A percentile compares a stretch with the other conserved stretches of the same genome.
phyloP scores from a whole-genome alignment of 2,113 vertebrate species.

The Lepidothrix coronata region DNA sequence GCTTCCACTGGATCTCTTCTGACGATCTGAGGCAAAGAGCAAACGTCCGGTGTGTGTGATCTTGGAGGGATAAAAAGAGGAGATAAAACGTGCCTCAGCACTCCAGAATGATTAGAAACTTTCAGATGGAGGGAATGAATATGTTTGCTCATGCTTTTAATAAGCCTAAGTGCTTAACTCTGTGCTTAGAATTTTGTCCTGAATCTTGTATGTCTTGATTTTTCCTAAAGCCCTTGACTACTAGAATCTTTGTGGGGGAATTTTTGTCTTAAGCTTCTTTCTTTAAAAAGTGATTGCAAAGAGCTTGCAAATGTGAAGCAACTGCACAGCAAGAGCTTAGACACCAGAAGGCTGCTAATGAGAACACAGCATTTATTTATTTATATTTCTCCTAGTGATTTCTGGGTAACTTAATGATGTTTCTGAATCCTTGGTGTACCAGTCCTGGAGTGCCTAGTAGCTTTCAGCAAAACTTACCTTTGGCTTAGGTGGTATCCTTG shows the following conservation, averaged over 20 bases:
- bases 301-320: neutral
- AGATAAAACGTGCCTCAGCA: neutral
- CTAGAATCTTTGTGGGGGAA: neutral
- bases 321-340: neutral
- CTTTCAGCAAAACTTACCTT: neutral
- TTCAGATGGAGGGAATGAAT: neutral
- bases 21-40: neutral
- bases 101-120: neutral
- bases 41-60: neutral
- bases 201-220: neutral
- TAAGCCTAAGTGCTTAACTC: neutral
- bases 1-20: neutral
- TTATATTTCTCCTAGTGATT: neutral
- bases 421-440: neutral
- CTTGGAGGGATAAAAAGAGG: neutral
- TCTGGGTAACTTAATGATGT: neutral
- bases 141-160: neutral
- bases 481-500: neutral
- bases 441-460: neutral
- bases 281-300: neutral
- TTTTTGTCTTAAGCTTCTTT: conserved; percentile 19
- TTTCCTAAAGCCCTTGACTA: neutral
- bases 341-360: neutral
- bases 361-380: neutral
- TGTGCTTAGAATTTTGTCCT: neutral